Conservation (phyloP, 1,140 invertebrate species). For the Procambarus virginalis region DNA sequence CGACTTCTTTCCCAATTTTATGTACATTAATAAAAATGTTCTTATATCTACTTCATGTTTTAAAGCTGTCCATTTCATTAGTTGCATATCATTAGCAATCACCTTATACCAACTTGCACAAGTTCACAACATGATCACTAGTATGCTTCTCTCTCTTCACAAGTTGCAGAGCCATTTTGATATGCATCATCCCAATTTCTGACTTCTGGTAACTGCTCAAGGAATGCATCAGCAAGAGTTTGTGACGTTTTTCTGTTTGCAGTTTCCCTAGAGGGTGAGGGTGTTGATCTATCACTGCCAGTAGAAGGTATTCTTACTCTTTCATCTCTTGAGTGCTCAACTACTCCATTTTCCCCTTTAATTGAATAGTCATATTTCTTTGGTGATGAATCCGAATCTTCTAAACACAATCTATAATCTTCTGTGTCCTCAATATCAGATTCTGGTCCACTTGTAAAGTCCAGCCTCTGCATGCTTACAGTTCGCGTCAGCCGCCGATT, state of each 20-base stretch:
- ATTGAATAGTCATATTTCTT: conserved; percentile 17
- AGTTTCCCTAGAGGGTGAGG: conserved; percentile 30
- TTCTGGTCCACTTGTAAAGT: conserved; percentile 65
- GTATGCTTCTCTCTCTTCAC: conserved; percentile 51
- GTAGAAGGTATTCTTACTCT: conserved; percentile 46
- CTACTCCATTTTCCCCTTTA: conserved; percentile 27
- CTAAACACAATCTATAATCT: conserved; percentile 63
- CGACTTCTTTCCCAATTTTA: conserved; percentile 38
- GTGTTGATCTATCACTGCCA: conserved; percentile 51
- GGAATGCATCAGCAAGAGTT: conserved; percentile 68
- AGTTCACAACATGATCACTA: conserved; percentile 25
- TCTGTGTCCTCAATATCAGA: conserved; percentile 68
- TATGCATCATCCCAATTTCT: conserved; percentile 26
- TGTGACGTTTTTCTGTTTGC: conserved; percentile 66
- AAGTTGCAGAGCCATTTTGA: conserved; percentile 59
- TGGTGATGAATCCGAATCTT: conserved; percentile 41
- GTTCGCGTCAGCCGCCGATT: conserved; percentile 64
- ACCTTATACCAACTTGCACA: not conserved
- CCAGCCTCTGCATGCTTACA: conserved; percentile 59
- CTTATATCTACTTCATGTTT: conserved; percentile 38
- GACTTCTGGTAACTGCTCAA: conserved; percentile 69
- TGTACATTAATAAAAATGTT: conserved; percentile 56
- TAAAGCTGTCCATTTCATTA: conserved; percentile 62
- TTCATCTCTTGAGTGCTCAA: conserved; percentile 5
- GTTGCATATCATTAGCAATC: conserved; percentile 36